Conservation (phyloP, 2,113 vertebrate genomes). For the Penelope pileata region DNA sequence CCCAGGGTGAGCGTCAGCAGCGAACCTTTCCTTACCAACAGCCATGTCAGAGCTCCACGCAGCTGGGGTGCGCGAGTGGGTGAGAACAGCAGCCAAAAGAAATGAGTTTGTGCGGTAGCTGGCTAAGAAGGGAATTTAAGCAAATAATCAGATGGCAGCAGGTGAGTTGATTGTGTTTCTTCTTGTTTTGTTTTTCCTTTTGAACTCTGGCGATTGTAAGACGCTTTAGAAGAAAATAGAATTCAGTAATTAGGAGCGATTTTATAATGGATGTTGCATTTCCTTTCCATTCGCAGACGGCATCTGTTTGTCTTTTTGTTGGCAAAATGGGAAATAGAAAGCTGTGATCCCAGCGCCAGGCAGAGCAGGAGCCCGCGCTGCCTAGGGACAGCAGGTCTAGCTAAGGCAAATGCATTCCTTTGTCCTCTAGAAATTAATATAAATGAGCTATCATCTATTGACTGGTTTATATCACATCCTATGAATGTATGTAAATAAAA, state of each 20-base stretch:
- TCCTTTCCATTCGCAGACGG: constrained; percentile 29
- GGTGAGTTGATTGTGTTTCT: constrained; percentile 45
- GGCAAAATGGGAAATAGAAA: constrained; percentile 57
- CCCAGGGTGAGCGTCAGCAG: background rate
- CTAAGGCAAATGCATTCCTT: constrained; percentile 84
- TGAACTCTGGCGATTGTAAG: constrained; percentile 56
- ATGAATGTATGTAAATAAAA: constrained; percentile 98
- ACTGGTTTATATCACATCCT: constrained; percentile 91
- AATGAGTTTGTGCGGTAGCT: constrained; percentile 25
- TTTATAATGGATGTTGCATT: constrained; percentile 61
- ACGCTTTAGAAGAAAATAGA: constrained; percentile 64
- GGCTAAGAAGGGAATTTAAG: constrained; percentile 62
- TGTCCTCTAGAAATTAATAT: constrained; percentile 85
- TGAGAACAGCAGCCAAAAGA: constrained; percentile 63
- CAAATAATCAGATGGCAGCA: constrained; percentile 55
- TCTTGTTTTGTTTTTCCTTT: constrained; percentile 43
- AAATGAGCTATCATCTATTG: constrained; percentile 82
- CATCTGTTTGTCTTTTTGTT: constrained; percentile 57
- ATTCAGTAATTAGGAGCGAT: constrained; percentile 59
- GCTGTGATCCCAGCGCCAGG: background rate
- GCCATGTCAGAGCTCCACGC: constrained; percentile 62
- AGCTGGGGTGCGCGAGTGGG: constrained; percentile 45
- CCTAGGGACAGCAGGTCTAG: constrained; percentile 44
- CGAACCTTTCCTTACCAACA: background rate
- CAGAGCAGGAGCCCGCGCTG: constrained; percentile 28